Evolutionary conservation across 2,113 vertebrate genomes (phyloP).

Genomic region (Falcunculus frontatus): DNA sequence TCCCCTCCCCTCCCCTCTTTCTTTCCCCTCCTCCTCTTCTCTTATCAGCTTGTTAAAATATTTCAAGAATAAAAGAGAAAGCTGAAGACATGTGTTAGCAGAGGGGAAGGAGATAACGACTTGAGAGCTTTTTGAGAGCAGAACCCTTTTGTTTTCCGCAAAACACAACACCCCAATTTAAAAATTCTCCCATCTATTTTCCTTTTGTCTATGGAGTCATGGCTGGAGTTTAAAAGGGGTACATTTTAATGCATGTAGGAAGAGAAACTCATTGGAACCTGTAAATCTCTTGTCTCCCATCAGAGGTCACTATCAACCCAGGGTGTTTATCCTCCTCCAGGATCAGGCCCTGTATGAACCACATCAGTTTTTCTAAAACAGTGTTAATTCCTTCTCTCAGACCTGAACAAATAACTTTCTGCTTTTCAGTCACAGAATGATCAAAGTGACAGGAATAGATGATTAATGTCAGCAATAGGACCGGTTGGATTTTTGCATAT

Average conservation of each 20-base stretch:
- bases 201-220: not conserved
- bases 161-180: not conserved
- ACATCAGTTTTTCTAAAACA: not conserved
- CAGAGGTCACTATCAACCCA: not conserved
- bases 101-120: not conserved
- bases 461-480: not conserved
- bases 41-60: not conserved
- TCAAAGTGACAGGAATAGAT: not conserved
- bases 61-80: not conserved
- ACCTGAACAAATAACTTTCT: not conserved
- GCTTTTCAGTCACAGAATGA: not conserved
- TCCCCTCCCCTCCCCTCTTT: not conserved
- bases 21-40: not conserved
- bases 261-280: not conserved
- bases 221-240: not conserved
- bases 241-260: not conserved
- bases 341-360: not conserved
- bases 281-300: not conserved
- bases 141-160: not conserved
- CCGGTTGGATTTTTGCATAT: not conserved
- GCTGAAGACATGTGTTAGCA: not conserved
- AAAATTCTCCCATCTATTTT: not conserved
- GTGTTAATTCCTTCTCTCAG: not conserved
- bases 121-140: not conserved
- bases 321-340: not conserved